Conservation (phyloP, 2,797 vertebrate genomes). For the Geotrypetes seraphini region DNA sequence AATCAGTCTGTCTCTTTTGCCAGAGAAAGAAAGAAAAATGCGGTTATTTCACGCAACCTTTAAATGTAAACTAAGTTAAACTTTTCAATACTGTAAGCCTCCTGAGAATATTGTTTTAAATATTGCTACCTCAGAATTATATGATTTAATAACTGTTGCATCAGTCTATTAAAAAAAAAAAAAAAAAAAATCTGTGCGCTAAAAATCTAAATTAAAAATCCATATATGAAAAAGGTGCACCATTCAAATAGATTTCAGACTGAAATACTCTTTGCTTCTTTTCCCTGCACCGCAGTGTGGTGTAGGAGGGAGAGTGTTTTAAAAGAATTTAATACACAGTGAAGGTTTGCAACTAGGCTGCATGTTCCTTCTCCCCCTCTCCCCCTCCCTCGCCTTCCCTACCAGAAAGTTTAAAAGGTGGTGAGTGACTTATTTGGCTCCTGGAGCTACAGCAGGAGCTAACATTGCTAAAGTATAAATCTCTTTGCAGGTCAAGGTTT, state of each 20-base stretch:
- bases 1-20: constrained; percentile 42
- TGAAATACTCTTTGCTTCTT: constrained; percentile 4
- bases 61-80: constrained; percentile 47
- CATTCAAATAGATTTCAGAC: constrained; percentile 13
- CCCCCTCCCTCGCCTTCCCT: no score
- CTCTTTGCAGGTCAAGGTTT: no score
- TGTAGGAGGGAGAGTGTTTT: no score
- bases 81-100: constrained; percentile 43
- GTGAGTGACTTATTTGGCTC: no score
- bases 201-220: constrained; percentile 17
- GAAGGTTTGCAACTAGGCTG: no score
- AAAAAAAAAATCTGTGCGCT: background rate
- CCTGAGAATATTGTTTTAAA: constrained; percentile 45
- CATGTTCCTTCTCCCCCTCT: no score
- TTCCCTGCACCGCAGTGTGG: constrained; percentile 3
- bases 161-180: constrained; percentile 16
- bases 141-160: constrained; percentile 25
- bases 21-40: constrained; percentile 34
- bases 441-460: no score
- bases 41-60: constrained; percentile 38
- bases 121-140: constrained; percentile 55
- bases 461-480: no score
- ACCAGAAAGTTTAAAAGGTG: no score
- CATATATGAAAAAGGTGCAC: constrained; percentile 19
- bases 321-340: no score